Evolutionary conservation across 1,140 invertebrate species (phyloP).

Genomic region (Ceratina japonica): DNA sequence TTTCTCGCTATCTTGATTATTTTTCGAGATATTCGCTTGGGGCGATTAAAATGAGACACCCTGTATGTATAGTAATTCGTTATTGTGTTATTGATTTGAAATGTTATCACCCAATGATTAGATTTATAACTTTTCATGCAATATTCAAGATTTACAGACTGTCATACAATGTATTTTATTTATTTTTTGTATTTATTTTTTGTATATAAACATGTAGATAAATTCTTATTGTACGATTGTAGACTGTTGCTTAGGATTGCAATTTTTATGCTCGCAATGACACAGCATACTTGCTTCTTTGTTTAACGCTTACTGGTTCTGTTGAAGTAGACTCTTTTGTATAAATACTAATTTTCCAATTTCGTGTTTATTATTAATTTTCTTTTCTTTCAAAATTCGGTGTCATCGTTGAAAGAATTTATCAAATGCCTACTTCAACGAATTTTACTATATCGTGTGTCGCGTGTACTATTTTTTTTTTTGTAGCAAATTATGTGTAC

Average conservation of each 20-base stretch:
- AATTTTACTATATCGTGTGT: not conserved
- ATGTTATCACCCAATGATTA: too few species aligned
- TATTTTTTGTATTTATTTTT: conserved; percentile 20
- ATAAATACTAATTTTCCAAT: conserved; percentile 35
- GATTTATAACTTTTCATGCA: too few species aligned
- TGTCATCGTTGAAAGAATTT: conserved; percentile 20
- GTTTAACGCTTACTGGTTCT: conserved; percentile 44
- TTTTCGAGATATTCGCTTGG: too few species aligned
- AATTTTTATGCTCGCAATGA: conserved; percentile 15
- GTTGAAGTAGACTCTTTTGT: conserved; percentile 42
- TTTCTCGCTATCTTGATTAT: too few species aligned
- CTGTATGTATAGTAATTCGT: too few species aligned
- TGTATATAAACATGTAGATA: conserved; percentile 54
- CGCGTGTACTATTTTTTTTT: not conserved
- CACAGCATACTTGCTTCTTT: conserved; percentile 25
- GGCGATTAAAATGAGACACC: too few species aligned
- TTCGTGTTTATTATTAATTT: conserved; percentile 10
- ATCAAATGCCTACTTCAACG: conserved; percentile 28
- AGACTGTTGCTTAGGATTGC: too few species aligned
- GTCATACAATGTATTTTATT: too few species aligned
- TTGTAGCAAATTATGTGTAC: conserved; percentile 34
- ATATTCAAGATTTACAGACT: too few species aligned
- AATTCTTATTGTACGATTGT: conserved; percentile 17
- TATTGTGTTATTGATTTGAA: too few species aligned
- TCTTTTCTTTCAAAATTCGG: conserved; percentile 7